Evolutionary conservation across 2,113 vertebrate genomes (phyloP), one percentile per base, ranked within the genome.

Genomic region (Ursus arctos): DNA sequence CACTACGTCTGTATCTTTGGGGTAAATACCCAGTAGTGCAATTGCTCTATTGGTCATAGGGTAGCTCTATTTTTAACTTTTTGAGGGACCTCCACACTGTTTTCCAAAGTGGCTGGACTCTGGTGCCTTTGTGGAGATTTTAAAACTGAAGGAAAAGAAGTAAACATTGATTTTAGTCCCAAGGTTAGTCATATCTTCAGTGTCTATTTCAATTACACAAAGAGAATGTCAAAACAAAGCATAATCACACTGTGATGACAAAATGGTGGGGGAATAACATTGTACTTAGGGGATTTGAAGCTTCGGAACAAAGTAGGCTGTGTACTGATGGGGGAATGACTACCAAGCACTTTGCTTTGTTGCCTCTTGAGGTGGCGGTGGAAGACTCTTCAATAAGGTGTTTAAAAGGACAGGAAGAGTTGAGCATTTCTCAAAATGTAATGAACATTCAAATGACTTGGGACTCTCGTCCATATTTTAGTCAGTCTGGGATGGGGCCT

Each of bases 171-270:
- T 9, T 93, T 97, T 88, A 90, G 49, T 93, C 53, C 76, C 43
- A 72, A 18, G 36, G 6, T 92, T 77, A 94, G 87, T 95, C 90
- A 95, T 94, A 76, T 59, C 13, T 65, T 83, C 87, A 67, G 80
- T 65, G 80, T 94, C 82, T 95, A 87, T 65, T 95, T 79, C 19
- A 77, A 4, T 96, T 96, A 95, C 24, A 36, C 31, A 91, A 95
- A 92, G 28, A 76, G 40, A 55, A 63, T 94, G 69, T 92, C 92
- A 98, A 95, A 98, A 93, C 74, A 92, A 90, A 85, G 92, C 95
- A 65, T 81, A 88, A 94, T 84, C 67, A 43, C 69, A 12, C 18
- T 71, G 43, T 65, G 53, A 65, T 92, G 92, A 95, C 90, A 96
- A 92, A 92, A 86, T 93, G 40, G 51, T 65, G 33, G 33, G n/a